Evolutionary conservation across 2,888 invertebrate genomes (phyloP), one percentile per base, ranked within the genome.

Genomic region (Chaetogeoica ovagalla): DNA sequence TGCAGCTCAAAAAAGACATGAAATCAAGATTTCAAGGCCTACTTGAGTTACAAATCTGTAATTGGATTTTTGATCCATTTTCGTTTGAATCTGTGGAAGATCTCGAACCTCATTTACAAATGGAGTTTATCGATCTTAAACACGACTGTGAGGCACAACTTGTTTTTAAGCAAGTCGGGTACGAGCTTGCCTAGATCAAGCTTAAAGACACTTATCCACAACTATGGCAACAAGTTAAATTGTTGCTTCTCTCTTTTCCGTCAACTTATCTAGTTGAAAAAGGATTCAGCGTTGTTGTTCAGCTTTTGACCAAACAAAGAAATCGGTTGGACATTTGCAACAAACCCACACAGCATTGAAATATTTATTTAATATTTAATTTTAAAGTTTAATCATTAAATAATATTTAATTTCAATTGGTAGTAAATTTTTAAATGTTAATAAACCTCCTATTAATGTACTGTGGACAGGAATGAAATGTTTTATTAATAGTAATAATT

Each of bases 91-190:
- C 55, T n/a, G 55, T 57, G 55, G 55, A 70, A 57, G 69, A 70
- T 37, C 69, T 70, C 71, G 60, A 72, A 72, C 60, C 60, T 72
- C 30, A 73, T 73, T 73, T 73, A 73, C 72, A 73, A 73, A 73
- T 73, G 62, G 72, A 73, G 5, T 73, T 73, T 73, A 73, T 73
- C 30, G 62, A 73, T 73, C 48, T 73, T 73, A 73, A 73, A 62
- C 72, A 73, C 72, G 72, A 73, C 72, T 62, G 72, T 73, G 72
- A 62, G 62, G 62, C 72, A 43, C 60, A 72, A 72, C 23, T 60
- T 72, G 60, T 72, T 72, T 72, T 72, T 72, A 72, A 72, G 43
- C 72, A 72, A 43, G 59, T 69, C 68, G 68, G n/a, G n/a, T 65
- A n/a, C n/a, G 65, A 65, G 11, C 9, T 65, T n/a, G 39, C 39